These are phyloP conservation scores for Pocillopora verrucosa DNA, from an alignment of 64 coral and sea anemone genomes.

Conservation along the genomic window DNA sequence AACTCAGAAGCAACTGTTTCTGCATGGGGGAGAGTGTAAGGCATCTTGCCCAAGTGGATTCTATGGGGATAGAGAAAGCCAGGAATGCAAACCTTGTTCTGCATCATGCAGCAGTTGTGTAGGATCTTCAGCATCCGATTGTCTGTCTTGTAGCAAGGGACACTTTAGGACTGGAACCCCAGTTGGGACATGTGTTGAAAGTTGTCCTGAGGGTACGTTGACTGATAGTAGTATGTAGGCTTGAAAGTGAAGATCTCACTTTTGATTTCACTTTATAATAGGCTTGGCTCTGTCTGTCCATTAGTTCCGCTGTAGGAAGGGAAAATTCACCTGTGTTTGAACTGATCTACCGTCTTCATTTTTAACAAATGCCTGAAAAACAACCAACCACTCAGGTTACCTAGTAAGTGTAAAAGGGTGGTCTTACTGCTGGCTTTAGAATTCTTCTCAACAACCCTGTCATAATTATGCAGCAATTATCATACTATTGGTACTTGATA, in stretches of 20 bases:
- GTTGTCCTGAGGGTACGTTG: conserved; percentile 82
- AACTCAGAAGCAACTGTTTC: conserved; percentile 10
- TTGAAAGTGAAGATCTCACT: not conserved
- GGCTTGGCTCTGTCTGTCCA: no score
- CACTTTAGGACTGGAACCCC: conserved; percentile 38
- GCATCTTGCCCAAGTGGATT: conserved; percentile 65
- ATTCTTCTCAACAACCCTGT: no score
- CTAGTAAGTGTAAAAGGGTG: no score
- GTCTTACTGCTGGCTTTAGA: no score
- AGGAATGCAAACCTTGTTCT: conserved; percentile 76
- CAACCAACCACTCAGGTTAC: no score
- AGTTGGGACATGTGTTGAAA: conserved; percentile 50
- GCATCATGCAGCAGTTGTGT: conserved; percentile 71
- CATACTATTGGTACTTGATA: no score
- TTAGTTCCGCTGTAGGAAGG: no score
- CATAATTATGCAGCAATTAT: no score
- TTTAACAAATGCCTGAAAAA: no score
- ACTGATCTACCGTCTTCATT: no score
- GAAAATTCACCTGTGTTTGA: no score
- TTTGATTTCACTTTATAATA: no score
- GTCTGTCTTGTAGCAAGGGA: conserved; percentile 71
- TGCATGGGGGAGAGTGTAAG: conserved; percentile 70
- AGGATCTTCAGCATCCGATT: conserved; percentile 55
- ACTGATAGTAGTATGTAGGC: not conserved
- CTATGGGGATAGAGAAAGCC: conserved; percentile 56